Evolutionary conservation across 2,113 vertebrate species (phyloP), one percentile per base, ranked within the genome.

Genomic region (Sapajus apella): DNA sequence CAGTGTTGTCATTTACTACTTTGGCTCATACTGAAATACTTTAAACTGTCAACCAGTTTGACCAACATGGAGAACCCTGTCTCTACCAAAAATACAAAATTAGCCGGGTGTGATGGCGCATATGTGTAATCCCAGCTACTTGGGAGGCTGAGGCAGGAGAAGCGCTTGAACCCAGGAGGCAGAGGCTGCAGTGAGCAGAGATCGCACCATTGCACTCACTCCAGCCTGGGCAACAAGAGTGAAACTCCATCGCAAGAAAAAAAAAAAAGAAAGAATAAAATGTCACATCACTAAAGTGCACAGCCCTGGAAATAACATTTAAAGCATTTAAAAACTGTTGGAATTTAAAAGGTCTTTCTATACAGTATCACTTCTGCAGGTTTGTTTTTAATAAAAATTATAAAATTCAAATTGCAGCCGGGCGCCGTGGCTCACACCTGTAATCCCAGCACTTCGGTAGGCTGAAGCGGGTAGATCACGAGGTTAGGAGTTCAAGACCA

Each of bases 311-410:
- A 37, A 70, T 18, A 94, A 91, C 13, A 45, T 40, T 81, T 81
- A 56, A 90, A 91, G 73, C 14, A 35, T 61, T 64, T 87, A 50
- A 68, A 82, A 93, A 25, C 45, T 83, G 2, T 16, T 79, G 18
- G 25, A 83, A 96, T 93, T 95, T 77, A 87, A 92, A 95, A 90
- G 52, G 20, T 2, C 37, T 92, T 82, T 84, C 66, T 92, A 35
- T 40, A 89, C 1, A 37, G 55, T 32, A 76, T 61, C 11, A 86
- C 20, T 80, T 91, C 35, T 84, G 32, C 23, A 18, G 55, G 40
- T 16, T 70, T 73, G n/a, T 43, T 77, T 95, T 92, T 72, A 90
- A 66, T 56, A 27, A 64, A 94, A 89, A 77, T 47, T 30, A 64
- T 64, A 64, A 64, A 64, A 30, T 30, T 64, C 27, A 64, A 64